Evolutionary conservation across 2,113 vertebrate genomes (phyloP).

Genomic region (Probosciger aterrimus): DNA sequence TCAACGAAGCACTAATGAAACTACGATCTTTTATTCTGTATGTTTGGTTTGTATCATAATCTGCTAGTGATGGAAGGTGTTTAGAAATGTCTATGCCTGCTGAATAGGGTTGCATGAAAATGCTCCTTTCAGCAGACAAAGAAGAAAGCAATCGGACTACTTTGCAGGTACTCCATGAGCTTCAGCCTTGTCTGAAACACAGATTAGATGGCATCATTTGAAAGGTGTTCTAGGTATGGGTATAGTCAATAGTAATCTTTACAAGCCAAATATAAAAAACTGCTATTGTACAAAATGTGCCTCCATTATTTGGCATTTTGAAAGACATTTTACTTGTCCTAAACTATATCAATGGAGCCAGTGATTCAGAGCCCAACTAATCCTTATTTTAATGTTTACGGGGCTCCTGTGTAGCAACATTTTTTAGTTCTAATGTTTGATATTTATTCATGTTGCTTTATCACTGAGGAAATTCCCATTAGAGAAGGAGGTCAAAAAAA

Average conservation of each 20-base stretch:
- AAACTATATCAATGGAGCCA: background rate
- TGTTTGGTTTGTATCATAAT: background rate
- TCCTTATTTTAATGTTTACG: background rate
- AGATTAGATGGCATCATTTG: background rate
- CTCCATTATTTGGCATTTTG: background rate
- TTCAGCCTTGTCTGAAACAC: background rate
- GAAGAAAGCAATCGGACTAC: background rate
- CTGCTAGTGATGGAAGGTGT: background rate
- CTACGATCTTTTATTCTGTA: background rate
- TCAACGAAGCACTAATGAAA: background rate
- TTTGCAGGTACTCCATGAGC: background rate
- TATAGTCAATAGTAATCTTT: background rate
- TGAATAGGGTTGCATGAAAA: background rate
- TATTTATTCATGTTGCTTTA: background rate
- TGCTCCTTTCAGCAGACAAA: background rate
- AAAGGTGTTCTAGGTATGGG: background rate
- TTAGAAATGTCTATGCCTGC: background rate
- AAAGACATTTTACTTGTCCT: background rate
- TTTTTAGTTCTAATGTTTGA: background rate
- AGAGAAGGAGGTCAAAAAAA: background rate
- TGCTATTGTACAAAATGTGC: background rate
- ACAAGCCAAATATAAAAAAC: background rate
- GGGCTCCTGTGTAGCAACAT: background rate
- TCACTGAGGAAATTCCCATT: background rate
- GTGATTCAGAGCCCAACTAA: background rate